Evolutionary conservation across 2,888 invertebrate species (phyloP).

Genomic region (Drosophila flavopinicola): DNA sequence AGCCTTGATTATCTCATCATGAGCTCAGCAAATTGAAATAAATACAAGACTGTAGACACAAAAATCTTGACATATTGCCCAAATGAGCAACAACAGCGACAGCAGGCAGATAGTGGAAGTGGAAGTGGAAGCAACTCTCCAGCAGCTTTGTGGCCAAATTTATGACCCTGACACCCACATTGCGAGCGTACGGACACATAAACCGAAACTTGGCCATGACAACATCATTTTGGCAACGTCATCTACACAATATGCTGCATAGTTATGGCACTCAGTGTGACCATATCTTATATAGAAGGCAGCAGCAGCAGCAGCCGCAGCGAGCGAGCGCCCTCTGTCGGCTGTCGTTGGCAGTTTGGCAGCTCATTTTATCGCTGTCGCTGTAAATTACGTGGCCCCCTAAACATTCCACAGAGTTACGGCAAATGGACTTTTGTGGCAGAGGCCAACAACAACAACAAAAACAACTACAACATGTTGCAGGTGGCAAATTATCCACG

Average conservation of each 20-base stretch:
- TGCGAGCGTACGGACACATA: not conserved
- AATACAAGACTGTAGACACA: conserved; percentile 27
- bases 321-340: conserved; percentile 15
- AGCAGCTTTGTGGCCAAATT: conserved; percentile 39
- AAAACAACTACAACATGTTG: conserved; percentile 26
- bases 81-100: conserved; percentile 18
- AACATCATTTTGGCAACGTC: conserved; percentile 57
- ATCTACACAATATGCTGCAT: conserved; percentile 63
- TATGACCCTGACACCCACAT: conserved; percentile 45
- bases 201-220: conserved; percentile 48
- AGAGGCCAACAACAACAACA: conserved; percentile 14
- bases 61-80: conserved; percentile 42
- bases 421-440: conserved; percentile 29
- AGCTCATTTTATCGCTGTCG: conserved; percentile 73
- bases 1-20: conserved; percentile 43
- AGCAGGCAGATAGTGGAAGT: not conserved
- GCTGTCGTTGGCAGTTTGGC: conserved; percentile 61
- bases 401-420: conserved; percentile 32
- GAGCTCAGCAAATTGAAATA: conserved; percentile 51
- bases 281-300: conserved; percentile 49
- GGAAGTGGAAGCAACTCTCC: not conserved
- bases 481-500: conserved; percentile 40
- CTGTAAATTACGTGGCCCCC: conserved; percentile 65
- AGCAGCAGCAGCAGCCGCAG: not conserved
- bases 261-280: conserved; percentile 62